phyloP scores from a whole-genome alignment of 2,113 vertebrate genomes.

The Dermatemys mawii region DNA sequence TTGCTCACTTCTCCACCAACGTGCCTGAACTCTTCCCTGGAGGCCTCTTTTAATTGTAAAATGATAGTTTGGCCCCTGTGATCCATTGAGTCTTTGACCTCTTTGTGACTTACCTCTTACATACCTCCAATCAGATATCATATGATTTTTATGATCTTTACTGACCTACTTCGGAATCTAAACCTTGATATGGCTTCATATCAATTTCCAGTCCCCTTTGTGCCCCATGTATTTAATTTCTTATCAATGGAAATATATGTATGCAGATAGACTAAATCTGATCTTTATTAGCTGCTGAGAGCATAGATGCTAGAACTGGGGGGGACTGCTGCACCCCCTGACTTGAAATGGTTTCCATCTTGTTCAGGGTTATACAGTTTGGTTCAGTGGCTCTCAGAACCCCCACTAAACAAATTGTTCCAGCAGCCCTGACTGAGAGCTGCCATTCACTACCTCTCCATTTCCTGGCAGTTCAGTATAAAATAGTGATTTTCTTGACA shows the following conservation, averaged over 20 bases:
- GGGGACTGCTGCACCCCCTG: too few species aligned
- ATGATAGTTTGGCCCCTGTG: neutral
- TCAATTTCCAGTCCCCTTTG: neutral
- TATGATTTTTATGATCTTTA: neutral
- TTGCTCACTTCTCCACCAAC: neutral
- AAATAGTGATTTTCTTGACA: constrained; percentile 3
- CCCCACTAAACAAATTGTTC: neutral
- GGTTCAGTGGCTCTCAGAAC: too few species aligned
- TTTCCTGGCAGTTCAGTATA: neutral
- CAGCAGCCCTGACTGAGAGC: neutral
- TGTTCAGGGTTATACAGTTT: too few species aligned
- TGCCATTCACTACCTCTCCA: constrained; percentile 22
- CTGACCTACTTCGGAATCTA: neutral
- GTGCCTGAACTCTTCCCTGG: neutral
- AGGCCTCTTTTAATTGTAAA: neutral
- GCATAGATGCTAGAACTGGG: neutral
- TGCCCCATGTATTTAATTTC: neutral
- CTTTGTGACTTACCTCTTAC: neutral
- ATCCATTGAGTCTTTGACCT: neutral
- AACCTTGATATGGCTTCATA: neutral
- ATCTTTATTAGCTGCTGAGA: neutral
- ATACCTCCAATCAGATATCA: neutral
- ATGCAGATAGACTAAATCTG: constrained; percentile 1
- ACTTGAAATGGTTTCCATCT: too few species aligned
- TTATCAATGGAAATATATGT: constrained; percentile 1